Evolutionary conservation across 2,888 invertebrate genomes (phyloP).

Genomic region (Volucella inflata): DNA sequence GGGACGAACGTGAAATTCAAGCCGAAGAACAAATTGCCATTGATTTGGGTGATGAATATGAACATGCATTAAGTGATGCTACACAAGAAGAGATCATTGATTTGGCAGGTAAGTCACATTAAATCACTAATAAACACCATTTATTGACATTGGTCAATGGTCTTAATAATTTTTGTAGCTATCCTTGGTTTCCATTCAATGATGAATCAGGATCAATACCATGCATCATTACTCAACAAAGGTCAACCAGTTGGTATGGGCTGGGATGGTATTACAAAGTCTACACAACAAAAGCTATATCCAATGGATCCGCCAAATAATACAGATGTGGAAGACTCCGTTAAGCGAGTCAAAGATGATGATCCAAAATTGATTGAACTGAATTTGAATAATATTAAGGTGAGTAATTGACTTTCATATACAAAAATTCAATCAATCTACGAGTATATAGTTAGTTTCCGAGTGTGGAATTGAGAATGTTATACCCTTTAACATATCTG

Average conservation of each 20-base stretch:
- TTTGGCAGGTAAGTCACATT: constrained; percentile 90
- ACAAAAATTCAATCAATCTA: neutral
- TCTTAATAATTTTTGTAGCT: constrained; percentile 85
- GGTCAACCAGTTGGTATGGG: constrained; percentile 95
- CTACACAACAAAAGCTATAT: constrained; percentile 94
- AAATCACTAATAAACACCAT: constrained; percentile 21
- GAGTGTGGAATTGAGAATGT: too few relatives aligned
- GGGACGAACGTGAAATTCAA: constrained; percentile 88
- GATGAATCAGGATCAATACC: constrained; percentile 99
- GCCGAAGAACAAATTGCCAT: constrained; percentile 96
- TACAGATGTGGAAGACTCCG: constrained; percentile 97
- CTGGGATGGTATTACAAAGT: constrained; percentile 98
- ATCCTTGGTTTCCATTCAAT: constrained; percentile 99
- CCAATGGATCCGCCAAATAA: constrained; percentile 98
- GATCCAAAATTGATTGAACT: constrained; percentile 94
- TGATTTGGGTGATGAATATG: constrained; percentile 97
- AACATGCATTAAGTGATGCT: constrained; percentile 93
- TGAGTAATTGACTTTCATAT: constrained; percentile 81
- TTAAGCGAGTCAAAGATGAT: constrained; percentile 95
- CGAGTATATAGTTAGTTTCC: too few relatives aligned
- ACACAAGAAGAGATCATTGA: constrained; percentile 99
- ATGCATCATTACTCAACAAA: constrained; percentile 96
- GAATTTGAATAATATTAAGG: constrained; percentile 99
- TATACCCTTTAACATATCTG: too few relatives aligned
- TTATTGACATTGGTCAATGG: neutral